Conservation (phyloP, 2,888 invertebrate genomes). For the Galerucella pusilla region DNA sequence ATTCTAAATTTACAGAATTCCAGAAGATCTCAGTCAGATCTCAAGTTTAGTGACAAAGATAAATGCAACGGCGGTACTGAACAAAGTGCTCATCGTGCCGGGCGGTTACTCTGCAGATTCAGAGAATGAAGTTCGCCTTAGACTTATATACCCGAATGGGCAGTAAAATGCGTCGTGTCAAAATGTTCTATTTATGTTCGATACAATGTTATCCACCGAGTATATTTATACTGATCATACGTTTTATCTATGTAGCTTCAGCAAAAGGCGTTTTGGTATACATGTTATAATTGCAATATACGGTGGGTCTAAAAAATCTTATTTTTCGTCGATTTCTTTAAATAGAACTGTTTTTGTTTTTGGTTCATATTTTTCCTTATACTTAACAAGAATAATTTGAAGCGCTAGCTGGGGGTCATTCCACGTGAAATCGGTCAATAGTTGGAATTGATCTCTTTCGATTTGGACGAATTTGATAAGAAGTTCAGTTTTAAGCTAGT, state of each 20-base stretch:
- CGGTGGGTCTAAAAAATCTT: too few relatives aligned
- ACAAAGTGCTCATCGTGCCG: conserved; percentile 11
- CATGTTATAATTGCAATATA: neutral
- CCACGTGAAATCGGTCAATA: too few relatives aligned
- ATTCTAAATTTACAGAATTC: conserved; percentile 2
- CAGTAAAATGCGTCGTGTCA: neutral
- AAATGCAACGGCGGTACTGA: conserved; percentile 20
- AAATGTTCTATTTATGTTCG: conserved; percentile 2
- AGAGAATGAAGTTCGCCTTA: neutral
- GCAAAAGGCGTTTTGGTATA: neutral
- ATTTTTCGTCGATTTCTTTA: too few relatives aligned
- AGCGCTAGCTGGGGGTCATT: too few relatives aligned
- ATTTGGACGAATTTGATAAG: too few relatives aligned
- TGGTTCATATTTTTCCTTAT: too few relatives aligned
- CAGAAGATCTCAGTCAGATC: conserved; percentile 10
- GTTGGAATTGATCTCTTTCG: too few relatives aligned
- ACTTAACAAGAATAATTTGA: too few relatives aligned
- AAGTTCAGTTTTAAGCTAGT: too few relatives aligned
- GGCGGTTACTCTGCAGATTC: neutral
- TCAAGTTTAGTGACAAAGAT: conserved; percentile 17
- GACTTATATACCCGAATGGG: conserved; percentile 1
- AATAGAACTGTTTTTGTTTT: too few relatives aligned
- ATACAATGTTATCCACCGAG: neutral
- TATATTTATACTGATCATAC: neutral
- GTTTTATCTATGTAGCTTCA: neutral